Evolutionary conservation across 1,140 invertebrate species (phyloP), one percentile per base, ranked within the genome.

Genomic region (Drosophila trapezifrons): DNA sequence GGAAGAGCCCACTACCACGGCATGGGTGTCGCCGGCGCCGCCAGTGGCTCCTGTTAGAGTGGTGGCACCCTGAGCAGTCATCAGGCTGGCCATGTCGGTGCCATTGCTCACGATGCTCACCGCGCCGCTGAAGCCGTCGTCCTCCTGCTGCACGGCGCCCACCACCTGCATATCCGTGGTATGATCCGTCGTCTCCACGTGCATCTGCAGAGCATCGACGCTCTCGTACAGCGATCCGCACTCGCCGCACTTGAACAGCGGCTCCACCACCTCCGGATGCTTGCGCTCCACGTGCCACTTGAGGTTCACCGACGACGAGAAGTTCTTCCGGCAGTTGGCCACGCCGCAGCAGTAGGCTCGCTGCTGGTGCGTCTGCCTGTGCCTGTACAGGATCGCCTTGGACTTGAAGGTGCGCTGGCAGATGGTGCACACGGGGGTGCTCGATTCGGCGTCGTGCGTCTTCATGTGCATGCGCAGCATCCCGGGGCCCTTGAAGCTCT

Each of bases 381-480:
- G 94, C 0, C 94, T 90, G 73, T 94, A 94, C 4, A 94, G 87
- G 17, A 94, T 91, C 1, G 94, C 94, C 67, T 94, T 94, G 25
- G 92, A 93, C 45, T 93, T 92, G 83, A 94, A 94, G 1, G 92
- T 93, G 13, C 93, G 93, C 46, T 93, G 92, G 77, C 94, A 94
- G 13, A 94, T 93, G 13, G 93, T 93, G 72, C 94, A 94, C 4
- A 93, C 93, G 3, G 94, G 94, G 66, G 93, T 93, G 62, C 93
- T 93, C 0, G 93, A 92, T 0, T 93, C 93, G 0, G 93, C 91
- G 67, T 94, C 93, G 90, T 94, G 94, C 1, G 94, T 94, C 7
- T 94, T 93, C 93, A 94, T 94, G 78, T 94, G 94, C 93, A 94
- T 94, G 70, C 93, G 93, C 25, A 94, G 74, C 94, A 94, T 94